Conservation (phyloP, 2,797 vertebrate genomes). For the Tamandua tetradactyla region DNA sequence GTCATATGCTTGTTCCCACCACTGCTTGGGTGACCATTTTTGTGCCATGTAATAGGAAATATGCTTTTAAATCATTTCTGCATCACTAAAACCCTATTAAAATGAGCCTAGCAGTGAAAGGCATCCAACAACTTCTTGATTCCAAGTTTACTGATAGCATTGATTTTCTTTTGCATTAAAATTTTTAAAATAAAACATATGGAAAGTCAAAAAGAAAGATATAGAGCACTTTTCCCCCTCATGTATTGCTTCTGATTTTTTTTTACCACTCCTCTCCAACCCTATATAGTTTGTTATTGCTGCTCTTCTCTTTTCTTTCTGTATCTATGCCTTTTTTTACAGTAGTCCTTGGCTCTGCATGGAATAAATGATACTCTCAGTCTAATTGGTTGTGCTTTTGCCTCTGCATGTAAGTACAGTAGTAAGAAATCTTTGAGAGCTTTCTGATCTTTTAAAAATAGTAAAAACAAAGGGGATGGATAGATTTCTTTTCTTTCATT, state of each 20-base stretch:
- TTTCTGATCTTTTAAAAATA: constrained; percentile 48
- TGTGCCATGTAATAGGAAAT: constrained; percentile 72
- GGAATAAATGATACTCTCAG: constrained; percentile 82
- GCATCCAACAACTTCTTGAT: constrained; percentile 62
- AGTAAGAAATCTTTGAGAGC: constrained; percentile 63
- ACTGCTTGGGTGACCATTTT: constrained; percentile 64
- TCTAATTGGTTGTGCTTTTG: constrained; percentile 85
- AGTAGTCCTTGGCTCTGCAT: constrained; percentile 87
- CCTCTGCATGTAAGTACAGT: constrained; percentile 87
- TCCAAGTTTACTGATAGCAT: constrained; percentile 62
- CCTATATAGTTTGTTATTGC: constrained; percentile 80
- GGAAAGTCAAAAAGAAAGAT: constrained; percentile 53
- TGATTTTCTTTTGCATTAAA: background rate
- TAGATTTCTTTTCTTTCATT: background rate
- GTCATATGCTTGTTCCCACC: constrained; percentile 71
- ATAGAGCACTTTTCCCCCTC: background rate
- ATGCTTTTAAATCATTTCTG: constrained; percentile 47
- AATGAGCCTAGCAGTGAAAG: constrained; percentile 37
- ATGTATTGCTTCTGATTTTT: constrained; percentile 48
- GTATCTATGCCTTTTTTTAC: constrained; percentile 83
- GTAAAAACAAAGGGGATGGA: constrained; percentile 13
- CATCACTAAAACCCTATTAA: constrained; percentile 69
- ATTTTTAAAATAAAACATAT: constrained; percentile 55
- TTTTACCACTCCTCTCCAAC: constrained; percentile 51
- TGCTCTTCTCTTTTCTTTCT: constrained; percentile 81